Base-by-base conservation (phyloP, 2,113 vertebrate genomes). In the Pholis gunnellus region DNA sequence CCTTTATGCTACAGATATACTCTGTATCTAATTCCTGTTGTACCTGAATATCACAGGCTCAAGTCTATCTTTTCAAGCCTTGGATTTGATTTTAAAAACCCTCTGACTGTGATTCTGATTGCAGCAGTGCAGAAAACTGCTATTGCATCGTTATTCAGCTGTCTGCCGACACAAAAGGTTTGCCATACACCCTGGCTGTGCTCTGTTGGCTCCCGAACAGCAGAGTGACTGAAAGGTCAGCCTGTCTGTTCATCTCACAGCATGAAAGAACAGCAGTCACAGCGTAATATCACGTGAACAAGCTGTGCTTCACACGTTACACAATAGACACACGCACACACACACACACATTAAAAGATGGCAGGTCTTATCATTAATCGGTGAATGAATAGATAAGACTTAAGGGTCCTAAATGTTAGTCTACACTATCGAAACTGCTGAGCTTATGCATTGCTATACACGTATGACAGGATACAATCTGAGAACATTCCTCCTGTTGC, bases 161-260 rank as follows among this genome's bases (percentile, higher is more conserved):
- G 82, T 67, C 85, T 56, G 36, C 79, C 63, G 7, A 50, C 34
- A 87, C 78, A 86, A 81, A 87, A 73, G 88, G 48, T 87, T 88
- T 77, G 78, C 79, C 83, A 52, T 52, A 73, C 87, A 84, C 79
- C 72, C 82, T 78, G 72, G 83, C 75, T 80, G 75, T 57, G 79
- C 78, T 87, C 79, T 50, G 70, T 72, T 77, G 84, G 87, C 72
- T 88, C 75, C 76, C 87, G n/a, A 88, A 71, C 82, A 93, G 88
- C 87, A 83, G 76, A 89, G 76, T 87, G 91, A 93, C 88, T 88
- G 88, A 94, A 93, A 94, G 93, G 93, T 93, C 93, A 94, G 74
- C 20, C 86, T 91, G 93, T 93, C 91, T 90, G 84, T 93, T 93
- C 79, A 80, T 88, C 74, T 90, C 84, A 80, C 91, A 83, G 87